Evolutionary conservation across 2,888 invertebrate species (phyloP).

Genomic region (Prenolepis imparis): DNA sequence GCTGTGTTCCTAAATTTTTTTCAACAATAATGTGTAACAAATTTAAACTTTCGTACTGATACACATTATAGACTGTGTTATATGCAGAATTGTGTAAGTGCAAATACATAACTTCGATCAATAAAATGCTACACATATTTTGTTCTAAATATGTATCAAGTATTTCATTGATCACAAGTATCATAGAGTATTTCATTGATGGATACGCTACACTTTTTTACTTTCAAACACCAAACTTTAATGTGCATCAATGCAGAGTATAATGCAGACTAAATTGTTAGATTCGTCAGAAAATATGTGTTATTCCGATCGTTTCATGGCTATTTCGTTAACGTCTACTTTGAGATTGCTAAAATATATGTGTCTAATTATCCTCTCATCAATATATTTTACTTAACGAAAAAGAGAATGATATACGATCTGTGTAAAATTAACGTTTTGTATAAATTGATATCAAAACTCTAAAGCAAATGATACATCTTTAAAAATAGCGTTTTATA

Average conservation of each 20-base stretch:
- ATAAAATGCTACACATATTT: neutral
- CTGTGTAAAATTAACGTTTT: constrained; percentile 42
- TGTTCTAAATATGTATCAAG: neutral
- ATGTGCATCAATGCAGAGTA: neutral
- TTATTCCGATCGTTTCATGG: constrained; percentile 8
- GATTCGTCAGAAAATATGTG: constrained; percentile 22
- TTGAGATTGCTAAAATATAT: constrained; percentile 38
- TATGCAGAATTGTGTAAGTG: neutral
- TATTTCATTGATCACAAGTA: neutral
- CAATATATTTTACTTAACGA: constrained; percentile 28
- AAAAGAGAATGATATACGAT: constrained; percentile 11
- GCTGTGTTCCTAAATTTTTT: constrained; percentile 40
- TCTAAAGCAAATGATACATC: constrained; percentile 39
- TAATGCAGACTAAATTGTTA: neutral
- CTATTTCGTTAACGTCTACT: constrained; percentile 14
- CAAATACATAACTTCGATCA: neutral
- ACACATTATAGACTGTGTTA: neutral
- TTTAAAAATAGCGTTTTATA: constrained; percentile 38
- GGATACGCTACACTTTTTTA: neutral
- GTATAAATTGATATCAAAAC: constrained; percentile 48
- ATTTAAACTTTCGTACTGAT: neutral
- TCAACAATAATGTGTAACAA: neutral
- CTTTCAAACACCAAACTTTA: neutral
- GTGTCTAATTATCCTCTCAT: constrained; percentile 29
- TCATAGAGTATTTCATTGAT: constrained; percentile 8